Base-by-base conservation (phyloP, 1,140 invertebrate species). In the Rhopalosiphum maidis region DNA sequence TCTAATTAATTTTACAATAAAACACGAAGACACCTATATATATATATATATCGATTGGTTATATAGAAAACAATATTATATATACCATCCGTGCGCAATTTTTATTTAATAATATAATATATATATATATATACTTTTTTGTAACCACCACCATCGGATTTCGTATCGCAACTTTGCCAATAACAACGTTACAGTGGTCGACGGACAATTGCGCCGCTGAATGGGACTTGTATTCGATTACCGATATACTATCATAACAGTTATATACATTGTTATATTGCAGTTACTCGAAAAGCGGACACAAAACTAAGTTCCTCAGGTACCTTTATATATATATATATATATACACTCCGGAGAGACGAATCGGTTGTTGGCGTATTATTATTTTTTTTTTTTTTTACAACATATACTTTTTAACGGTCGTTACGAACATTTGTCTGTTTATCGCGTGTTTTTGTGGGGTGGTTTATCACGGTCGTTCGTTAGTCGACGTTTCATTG, bases 21-120 rank as follows among this genome's bases (percentile, higher is more conserved):
- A 48, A 48, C 15, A 51, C 15, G 48, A 1, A 51, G 48, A 21
- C 48, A 18, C 15, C 41, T 41, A 41, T 41, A 41, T 46, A 46
- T 8, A 46, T 46, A 46, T 46, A 30, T n/a, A 35, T 18, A 35
- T 77, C 15, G 30, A 77, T n/a, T 6, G n/a, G n/a, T 77, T 4
- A 5, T 18, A 77, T n/a, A 77, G 30, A n/a, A 77, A 77, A 77
- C n/a, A n/a, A 77, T n/a, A 77, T 77, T 30, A n/a, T n/a, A n/a
- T n/a, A 60, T 11, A 35, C 60, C 60, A 22, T 77, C n/a, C 60
- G 15, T 18, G 30, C 1, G 60, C 25, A 60, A 15, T n/a, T 77
- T 77, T 77, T 77, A 77, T 77, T n/a, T 77, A 77, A 77, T 77
- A 77, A 77, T 21, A 77, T 77, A 68, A 77, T 77, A n/a, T 77